These are phyloP conservation scores for Galagoides demidoff DNA, from an alignment of 2,797 vertebrate genomes.

Conservation along the genomic window DNA sequence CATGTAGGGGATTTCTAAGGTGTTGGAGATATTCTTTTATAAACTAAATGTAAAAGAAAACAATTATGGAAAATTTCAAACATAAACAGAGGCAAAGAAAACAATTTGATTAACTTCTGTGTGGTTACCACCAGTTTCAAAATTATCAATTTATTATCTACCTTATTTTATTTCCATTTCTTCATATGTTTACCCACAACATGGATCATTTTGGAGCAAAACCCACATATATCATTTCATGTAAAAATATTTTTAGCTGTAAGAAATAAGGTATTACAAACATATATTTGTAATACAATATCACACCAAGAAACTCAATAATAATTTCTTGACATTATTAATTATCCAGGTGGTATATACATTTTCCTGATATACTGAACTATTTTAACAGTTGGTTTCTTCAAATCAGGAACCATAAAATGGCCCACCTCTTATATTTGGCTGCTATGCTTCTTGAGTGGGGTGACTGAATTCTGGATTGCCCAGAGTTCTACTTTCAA, in stretches of 20 bases:
- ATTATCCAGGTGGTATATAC: not conserved
- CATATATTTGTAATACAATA: not conserved
- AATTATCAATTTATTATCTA: not conserved
- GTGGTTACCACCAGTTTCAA: not conserved
- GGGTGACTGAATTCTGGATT: not conserved
- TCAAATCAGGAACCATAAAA: not conserved
- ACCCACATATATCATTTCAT: not conserved
- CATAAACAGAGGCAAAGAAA: not conserved
- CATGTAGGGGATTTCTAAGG: not conserved
- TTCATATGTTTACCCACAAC: not conserved
- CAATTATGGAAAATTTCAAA: not conserved
- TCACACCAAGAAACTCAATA: not conserved
- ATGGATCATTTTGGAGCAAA: not conserved
- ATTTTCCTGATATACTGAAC: not conserved
- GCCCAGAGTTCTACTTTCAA: not conserved
- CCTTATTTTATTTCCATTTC: not conserved
- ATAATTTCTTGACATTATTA: not conserved
- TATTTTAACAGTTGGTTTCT: not conserved
- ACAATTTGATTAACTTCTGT: not conserved
- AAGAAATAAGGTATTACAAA: conserved; percentile 20
- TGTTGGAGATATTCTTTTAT: not conserved
- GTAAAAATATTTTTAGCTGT: not conserved
- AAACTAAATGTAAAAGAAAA: not conserved
- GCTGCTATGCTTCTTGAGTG: not conserved
- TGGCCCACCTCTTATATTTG: not conserved